phyloP scores from a whole-genome alignment of 2,888 invertebrate species.

The Chrysina gloriosa region DNA sequence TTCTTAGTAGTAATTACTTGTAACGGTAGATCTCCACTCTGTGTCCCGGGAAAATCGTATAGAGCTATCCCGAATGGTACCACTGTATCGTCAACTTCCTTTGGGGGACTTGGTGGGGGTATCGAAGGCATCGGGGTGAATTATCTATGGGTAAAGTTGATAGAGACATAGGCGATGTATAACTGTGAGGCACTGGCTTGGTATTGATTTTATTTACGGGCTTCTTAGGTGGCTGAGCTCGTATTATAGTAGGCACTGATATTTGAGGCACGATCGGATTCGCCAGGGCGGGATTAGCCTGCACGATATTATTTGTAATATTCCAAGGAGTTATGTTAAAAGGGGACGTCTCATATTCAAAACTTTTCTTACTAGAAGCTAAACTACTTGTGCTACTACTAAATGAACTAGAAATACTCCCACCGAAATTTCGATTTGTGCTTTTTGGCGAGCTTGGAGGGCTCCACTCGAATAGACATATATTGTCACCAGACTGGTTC shows the following conservation, averaged over 20 bases:
- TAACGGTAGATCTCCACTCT: constrained; percentile 83
- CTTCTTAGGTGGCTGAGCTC: constrained; percentile 63
- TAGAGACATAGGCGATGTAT: constrained; percentile 54
- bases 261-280: constrained; percentile 40
- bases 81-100: constrained; percentile 60
- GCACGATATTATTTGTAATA: constrained; percentile 31
- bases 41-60: constrained; percentile 80
- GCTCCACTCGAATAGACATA: constrained; percentile 67
- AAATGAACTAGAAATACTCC: constrained; percentile 62
- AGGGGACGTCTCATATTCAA: constrained; percentile 72
- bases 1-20: constrained; percentile 71
- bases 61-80: constrained; percentile 81
- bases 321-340: constrained; percentile 55
- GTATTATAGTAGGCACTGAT: constrained; percentile 77
- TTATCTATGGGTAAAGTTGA: constrained; percentile 56
- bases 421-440: constrained; percentile 57
- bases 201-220: constrained; percentile 18
- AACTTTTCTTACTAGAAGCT: constrained; percentile 83
- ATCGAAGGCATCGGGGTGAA: constrained; percentile 85
- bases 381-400: constrained; percentile 68
- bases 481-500: constrained; percentile 58
- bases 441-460: constrained; percentile 65
- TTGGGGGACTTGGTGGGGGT: constrained; percentile 83
- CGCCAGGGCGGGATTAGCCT: constrained; percentile 23
- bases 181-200: constrained; percentile 46